Evolutionary conservation across 2,888 invertebrate species (phyloP).

Genomic region (Tuta absoluta): DNA sequence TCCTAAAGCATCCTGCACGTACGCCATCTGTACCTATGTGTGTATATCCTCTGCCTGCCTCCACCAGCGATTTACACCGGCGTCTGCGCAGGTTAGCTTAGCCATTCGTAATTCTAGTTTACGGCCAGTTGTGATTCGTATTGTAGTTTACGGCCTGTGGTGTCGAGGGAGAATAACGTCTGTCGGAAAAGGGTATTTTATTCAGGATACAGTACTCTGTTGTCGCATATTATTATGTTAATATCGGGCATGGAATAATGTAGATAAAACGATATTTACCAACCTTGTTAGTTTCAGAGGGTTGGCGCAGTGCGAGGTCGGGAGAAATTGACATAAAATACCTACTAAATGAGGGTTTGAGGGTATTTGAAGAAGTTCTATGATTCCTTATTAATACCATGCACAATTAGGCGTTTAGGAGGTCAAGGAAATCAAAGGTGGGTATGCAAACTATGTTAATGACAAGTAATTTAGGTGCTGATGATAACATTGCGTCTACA

Average conservation of each 20-base stretch:
- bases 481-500: not conserved
- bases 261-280: too few relatives aligned
- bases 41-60: not conserved
- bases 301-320: too few relatives aligned
- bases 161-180: not conserved
- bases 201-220: not conserved
- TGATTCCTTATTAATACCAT: not conserved
- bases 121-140: not conserved
- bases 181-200: not conserved
- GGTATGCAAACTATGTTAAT: not conserved
- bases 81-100: not conserved
- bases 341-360: too few relatives aligned
- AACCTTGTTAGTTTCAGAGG: not conserved
- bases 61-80: not conserved
- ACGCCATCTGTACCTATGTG: not conserved
- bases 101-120: too few relatives aligned
- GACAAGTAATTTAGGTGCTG: not conserved
- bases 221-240: not conserved
- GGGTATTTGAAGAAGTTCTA: too few relatives aligned
- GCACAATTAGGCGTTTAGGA: not conserved
- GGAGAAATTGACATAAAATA: too few relatives aligned
- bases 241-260: not conserved
- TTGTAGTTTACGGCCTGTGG: not conserved
- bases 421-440: not conserved
- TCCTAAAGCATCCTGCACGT: not conserved